Conservation (phyloP, 2,797 vertebrate genomes). For the Dermochelys coriacea region DNA sequence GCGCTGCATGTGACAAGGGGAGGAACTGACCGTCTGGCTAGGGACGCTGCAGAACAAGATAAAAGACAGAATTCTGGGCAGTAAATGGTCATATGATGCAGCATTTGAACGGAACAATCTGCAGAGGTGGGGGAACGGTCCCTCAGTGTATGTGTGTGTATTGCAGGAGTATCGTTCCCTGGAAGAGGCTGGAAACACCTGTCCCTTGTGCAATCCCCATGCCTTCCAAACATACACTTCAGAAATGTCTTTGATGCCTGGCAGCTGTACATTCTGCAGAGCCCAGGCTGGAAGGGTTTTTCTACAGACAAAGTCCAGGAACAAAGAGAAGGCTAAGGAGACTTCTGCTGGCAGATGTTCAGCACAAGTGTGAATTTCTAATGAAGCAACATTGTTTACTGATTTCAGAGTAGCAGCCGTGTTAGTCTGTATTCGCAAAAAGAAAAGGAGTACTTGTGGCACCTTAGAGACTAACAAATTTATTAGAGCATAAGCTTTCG, state of each 20-base stretch:
- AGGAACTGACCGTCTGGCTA: background rate
- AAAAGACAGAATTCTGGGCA: fast-evolving
- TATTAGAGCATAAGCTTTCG: too few relatives aligned
- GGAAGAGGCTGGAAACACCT: background rate
- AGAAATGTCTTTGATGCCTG: background rate
- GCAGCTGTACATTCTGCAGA: background rate
- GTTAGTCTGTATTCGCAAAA: too few relatives aligned
- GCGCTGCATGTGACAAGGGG: background rate
- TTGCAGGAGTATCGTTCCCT: fast-evolving
- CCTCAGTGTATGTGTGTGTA: fast-evolving
- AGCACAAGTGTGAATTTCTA: fast-evolving
- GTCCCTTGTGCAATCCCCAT: background rate
- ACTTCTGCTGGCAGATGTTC: background rate
- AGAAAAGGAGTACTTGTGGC: too few relatives aligned
- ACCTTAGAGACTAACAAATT: too few relatives aligned
- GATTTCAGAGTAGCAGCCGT: too few relatives aligned
- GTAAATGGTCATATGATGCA: background rate
- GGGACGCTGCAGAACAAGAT: fast-evolving
- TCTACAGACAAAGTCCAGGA: background rate
- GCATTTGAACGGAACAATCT: background rate
- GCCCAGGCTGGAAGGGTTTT: background rate
- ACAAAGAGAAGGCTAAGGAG: background rate
- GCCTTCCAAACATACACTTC: background rate
- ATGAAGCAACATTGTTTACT: background rate
- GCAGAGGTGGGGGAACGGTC: background rate